Conservation (phyloP, 92 coral and sea anemone species). For the Phenganax subtilis region DNA sequence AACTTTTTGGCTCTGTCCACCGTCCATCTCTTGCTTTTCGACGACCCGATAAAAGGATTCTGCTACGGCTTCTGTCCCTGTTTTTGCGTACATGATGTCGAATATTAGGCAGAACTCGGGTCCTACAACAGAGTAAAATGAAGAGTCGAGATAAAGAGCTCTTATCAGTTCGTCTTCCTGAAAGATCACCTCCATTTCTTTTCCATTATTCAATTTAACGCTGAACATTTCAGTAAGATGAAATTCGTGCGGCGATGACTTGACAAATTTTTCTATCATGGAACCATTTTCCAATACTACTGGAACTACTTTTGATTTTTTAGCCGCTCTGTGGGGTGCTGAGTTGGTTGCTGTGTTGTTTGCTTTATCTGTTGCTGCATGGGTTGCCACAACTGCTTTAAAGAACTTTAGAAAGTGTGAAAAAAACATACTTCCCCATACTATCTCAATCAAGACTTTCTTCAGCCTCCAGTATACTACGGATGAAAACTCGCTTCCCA, state of each 20-base stretch:
- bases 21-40: too few species aligned
- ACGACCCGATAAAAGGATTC: too few species aligned
- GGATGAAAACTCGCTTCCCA: not conserved
- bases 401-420: not conserved
- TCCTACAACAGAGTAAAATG: slow-evolving; percentile 10
- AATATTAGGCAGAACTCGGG: slow-evolving; percentile 14
- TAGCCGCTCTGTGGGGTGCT: too few species aligned
- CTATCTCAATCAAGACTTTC: not conserved
- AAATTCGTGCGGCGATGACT: too few species aligned
- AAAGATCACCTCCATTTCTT: not conserved
- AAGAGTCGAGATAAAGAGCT: not conserved
- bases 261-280: too few species aligned
- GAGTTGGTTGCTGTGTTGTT: too few species aligned
- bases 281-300: too few species aligned
- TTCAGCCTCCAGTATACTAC: not conserved
- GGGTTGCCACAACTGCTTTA: not conserved
- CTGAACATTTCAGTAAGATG: not conserved
- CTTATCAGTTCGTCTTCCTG: not conserved
- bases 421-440: not conserved
- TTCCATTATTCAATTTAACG: not conserved
- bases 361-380: too few species aligned
- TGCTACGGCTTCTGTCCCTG: too few species aligned
- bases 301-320: too few species aligned
- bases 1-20: too few species aligned
- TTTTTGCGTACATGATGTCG: slow-evolving; percentile 10